A percentile compares a stretch with the other conserved stretches of the same genome.
Conservation (phyloP, 2,113 vertebrate genomes). For the Cephalopholis sonnerati region DNA sequence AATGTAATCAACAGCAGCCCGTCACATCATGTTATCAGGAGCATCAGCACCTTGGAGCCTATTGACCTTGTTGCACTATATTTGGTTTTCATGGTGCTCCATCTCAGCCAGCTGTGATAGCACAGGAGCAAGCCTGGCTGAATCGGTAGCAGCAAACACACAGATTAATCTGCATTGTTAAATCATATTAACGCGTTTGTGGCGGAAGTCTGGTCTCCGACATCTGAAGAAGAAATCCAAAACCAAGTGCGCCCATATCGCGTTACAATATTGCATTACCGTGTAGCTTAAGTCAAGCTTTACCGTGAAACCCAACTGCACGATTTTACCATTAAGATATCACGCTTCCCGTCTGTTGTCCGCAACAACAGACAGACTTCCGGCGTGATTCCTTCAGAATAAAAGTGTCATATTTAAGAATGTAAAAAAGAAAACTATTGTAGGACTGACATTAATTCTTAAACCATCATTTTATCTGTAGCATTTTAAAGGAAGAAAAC, state of each 20-base stretch:
- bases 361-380: conserved; percentile 5
- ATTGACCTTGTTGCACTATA: conserved; percentile 2
- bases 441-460: too few relatives aligned
- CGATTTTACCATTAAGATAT: conserved; percentile 25
- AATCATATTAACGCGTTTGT: neutral
- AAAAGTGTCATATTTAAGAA: neutral
- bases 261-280: neutral
- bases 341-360: neutral
- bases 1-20: neutral
- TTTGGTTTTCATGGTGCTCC: conserved; percentile 18
- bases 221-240: neutral
- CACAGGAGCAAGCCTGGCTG: neutral
- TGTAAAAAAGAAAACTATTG: too few relatives aligned
- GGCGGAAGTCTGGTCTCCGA: neutral
- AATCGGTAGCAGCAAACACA: conserved; percentile 8
- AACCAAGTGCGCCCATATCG: neutral
- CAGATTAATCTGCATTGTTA: neutral
- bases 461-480: too few relatives aligned
- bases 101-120: conserved; percentile 26
- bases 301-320: neutral
- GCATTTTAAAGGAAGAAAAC: too few relatives aligned
- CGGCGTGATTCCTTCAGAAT: conserved; percentile 35
- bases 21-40: neutral
- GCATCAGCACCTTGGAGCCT: neutral
- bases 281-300: neutral